phyloP scores from a whole-genome alignment of 2,113 vertebrate species.

The Corythornis madagascariensis region DNA sequence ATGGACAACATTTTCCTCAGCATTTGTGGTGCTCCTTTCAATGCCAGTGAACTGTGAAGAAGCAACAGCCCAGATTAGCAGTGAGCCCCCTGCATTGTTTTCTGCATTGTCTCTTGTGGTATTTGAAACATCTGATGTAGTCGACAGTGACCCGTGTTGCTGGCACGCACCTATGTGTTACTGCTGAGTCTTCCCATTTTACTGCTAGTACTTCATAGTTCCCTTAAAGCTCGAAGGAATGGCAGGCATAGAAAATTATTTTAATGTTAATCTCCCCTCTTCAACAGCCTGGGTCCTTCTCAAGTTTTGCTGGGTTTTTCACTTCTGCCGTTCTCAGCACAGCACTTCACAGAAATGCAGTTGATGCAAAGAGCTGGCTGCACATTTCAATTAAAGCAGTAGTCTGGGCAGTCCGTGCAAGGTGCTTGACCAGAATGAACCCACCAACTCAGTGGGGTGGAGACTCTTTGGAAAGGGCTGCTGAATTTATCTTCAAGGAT shows the following conservation, averaged over 20 bases:
- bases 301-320: neutral
- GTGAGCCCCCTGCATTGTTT: neutral
- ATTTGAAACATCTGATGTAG: slow-evolving; percentile 17
- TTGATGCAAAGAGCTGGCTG: neutral
- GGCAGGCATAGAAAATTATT: neutral
- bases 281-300: neutral
- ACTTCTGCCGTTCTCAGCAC: neutral
- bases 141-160: neutral
- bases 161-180: neutral
- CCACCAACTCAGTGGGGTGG: neutral
- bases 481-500: neutral
- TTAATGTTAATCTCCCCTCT: neutral
- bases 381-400: neutral
- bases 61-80: neutral
- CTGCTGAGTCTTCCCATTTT: neutral
- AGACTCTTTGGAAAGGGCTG: neutral
- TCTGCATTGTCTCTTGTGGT: neutral
- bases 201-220: neutral
- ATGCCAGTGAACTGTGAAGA: slow-evolving; percentile 27
- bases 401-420: neutral
- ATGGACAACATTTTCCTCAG: neutral
- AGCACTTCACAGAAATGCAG: neutral
- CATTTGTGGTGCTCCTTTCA: slow-evolving; percentile 25
- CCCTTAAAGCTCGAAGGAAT: neutral
- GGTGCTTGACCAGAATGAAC: neutral